Conservation (phyloP, 2,113 vertebrate genomes). For the Pica pica region DNA sequence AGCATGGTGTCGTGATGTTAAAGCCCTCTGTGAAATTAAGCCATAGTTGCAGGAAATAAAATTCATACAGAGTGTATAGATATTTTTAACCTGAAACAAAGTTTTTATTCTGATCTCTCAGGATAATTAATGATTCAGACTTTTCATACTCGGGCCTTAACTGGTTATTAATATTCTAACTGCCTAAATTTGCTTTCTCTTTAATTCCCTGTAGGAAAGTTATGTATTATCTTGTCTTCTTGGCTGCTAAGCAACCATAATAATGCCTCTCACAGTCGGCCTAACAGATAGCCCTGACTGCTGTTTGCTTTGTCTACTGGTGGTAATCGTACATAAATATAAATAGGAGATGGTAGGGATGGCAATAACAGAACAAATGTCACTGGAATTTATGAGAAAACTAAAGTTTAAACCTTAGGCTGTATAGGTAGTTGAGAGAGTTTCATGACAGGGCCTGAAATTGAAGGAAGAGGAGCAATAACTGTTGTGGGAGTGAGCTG, state of each 20-base stretch:
- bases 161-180: not conserved
- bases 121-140: not conserved
- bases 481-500: not conserved
- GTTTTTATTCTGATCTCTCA: not conserved
- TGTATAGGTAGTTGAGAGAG: not conserved
- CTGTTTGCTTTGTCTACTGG: not conserved
- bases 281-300: not conserved
- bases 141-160: not conserved
- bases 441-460: not conserved
- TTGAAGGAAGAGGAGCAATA: not conserved
- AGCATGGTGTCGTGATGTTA: not conserved
- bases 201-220: not conserved
- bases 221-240: not conserved
- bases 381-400: not conserved
- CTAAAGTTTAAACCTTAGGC: not conserved
- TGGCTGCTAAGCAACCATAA: constrained; percentile 4
- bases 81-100: not conserved
- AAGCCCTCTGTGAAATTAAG: not conserved
- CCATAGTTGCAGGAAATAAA: not conserved
- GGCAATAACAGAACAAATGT: not conserved
- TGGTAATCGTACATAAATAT: not conserved
- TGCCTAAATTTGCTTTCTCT: not conserved
- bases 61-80: not conserved
- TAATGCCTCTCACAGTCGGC: not conserved
- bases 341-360: not conserved